A percentile compares a stretch with the other conserved stretches of the same genome.
These are phyloP conservation scores for Phymastichus coffea DNA, from an alignment of 1,140 invertebrate species.

Conservation along the genomic window DNA sequence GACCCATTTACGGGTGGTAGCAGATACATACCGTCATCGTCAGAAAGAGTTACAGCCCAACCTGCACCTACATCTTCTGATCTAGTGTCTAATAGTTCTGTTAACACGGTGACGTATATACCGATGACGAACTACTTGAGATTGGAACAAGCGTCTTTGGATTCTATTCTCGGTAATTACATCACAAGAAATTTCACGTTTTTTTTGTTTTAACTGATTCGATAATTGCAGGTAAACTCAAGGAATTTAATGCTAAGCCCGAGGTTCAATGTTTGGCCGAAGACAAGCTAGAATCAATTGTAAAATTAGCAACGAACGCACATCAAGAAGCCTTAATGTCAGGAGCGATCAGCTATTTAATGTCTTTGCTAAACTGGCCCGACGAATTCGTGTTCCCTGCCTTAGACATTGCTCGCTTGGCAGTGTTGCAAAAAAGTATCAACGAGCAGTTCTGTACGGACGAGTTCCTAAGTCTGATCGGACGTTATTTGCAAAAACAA, in stretches of 20 bases:
- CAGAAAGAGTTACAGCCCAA: constrained; percentile 23
- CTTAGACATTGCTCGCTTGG: constrained; percentile 79
- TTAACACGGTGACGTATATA: constrained; percentile 41
- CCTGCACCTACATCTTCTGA: constrained; percentile 31
- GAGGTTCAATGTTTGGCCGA: constrained; percentile 54
- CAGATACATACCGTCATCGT: constrained; percentile 66
- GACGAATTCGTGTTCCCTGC: constrained; percentile 81
- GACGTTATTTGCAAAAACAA: constrained; percentile 45
- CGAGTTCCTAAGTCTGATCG: constrained; percentile 48
- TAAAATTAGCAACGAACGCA: constrained; percentile 59
- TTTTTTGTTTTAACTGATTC: constrained; percentile 31
- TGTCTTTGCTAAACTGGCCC: constrained; percentile 75
- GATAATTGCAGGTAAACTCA: constrained; percentile 60
- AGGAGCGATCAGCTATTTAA: constrained; percentile 62
- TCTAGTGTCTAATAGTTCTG: constrained; percentile 24
- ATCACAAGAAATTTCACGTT: too few species aligned
- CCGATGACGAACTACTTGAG: constrained; percentile 55
- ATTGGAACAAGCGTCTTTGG: constrained; percentile 69
- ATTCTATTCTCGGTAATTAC: constrained; percentile 59
- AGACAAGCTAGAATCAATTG: constrained; percentile 61
- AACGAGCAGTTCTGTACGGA: constrained; percentile 63
- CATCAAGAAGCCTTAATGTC: constrained; percentile 46
- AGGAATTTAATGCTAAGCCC: constrained; percentile 73
- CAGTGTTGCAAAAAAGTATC: constrained; percentile 66
- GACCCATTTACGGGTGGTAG: constrained; percentile 82